phyloP scores from a whole-genome alignment of 2,888 invertebrate species.

The Aromia moschata region DNA sequence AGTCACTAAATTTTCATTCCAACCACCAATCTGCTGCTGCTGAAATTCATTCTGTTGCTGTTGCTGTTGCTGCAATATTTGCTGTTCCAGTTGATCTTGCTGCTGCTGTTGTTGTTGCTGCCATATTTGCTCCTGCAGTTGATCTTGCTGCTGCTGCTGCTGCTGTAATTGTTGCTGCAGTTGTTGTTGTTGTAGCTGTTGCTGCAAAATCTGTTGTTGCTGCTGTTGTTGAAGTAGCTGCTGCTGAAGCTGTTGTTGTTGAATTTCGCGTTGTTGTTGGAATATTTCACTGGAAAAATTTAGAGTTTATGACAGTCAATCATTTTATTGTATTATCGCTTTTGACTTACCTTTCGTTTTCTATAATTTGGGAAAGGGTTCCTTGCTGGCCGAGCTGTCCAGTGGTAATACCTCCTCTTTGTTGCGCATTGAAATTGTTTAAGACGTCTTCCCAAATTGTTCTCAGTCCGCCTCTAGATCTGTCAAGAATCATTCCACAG shows the following conservation, averaged over 20 bases:
- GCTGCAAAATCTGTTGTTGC: slow-evolving; percentile 20
- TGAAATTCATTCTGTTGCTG: too few species aligned
- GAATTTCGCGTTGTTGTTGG: slow-evolving; percentile 12
- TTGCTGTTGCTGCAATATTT: slow-evolving; percentile 2
- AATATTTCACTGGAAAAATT: slow-evolving; percentile 10
- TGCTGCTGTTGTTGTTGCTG: slow-evolving; percentile 18
- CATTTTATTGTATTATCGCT: neutral
- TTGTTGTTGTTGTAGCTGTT: neutral
- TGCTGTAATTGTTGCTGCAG: neutral
- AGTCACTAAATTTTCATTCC: too few species aligned
- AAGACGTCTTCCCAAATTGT: neutral
- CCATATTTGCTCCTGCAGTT: slow-evolving; percentile 10
- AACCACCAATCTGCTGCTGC: too few species aligned
- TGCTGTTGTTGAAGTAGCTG: slow-evolving; percentile 23
- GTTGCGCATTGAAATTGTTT: neutral
- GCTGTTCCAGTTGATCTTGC: slow-evolving; percentile 18
- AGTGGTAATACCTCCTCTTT: neutral
- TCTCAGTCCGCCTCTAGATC: neutral
- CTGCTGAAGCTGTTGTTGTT: slow-evolving; percentile 19
- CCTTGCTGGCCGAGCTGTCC: neutral
- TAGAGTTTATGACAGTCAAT: neutral
- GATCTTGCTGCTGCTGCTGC: slow-evolving; percentile 9
- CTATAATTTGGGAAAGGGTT: neutral
- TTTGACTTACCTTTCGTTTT: neutral
- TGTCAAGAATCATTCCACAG: neutral